phyloP scores from a whole-genome alignment of 1,140 invertebrate genomes.

The Eumeta japonica region DNA sequence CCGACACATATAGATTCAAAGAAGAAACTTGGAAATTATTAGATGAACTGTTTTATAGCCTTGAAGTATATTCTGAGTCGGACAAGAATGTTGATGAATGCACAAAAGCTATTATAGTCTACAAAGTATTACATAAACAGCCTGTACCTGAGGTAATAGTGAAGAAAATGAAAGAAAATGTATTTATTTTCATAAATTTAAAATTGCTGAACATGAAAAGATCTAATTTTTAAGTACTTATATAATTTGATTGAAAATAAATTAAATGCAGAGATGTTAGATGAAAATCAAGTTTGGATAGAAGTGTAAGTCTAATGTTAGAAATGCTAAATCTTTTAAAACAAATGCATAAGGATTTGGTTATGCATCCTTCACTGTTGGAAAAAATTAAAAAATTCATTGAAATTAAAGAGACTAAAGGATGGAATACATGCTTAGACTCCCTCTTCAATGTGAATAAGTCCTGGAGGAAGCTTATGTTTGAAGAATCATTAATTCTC shows the following conservation, averaged over 20 bases:
- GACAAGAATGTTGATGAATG: conserved; percentile 21
- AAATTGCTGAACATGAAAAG: conserved; percentile 19
- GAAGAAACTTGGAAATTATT: conserved; percentile 27
- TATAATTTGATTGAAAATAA: conserved; percentile 15
- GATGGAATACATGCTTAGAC: conserved; percentile 17
- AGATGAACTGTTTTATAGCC: conserved; percentile 26
- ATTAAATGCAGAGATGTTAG: no score
- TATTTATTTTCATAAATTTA: conserved; percentile 18
- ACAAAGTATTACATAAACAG: conserved; percentile 20
- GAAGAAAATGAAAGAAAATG: conserved; percentile 24
- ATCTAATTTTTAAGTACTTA: conserved; percentile 25
- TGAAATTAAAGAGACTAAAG: conserved; percentile 18
- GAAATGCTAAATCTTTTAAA: conserved; percentile 19
- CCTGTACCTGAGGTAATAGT: conserved; percentile 25
- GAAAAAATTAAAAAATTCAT: conserved; percentile 22
- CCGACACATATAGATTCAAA: conserved; percentile 15
- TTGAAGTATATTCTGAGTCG: conserved; percentile 26
- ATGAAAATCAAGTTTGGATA: no score
- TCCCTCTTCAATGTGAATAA: conserved; percentile 26
- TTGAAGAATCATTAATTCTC: conserved; percentile 27
- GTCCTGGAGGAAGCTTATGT: conserved; percentile 24
- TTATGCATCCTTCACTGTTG: conserved; percentile 17
- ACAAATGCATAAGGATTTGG: conserved; percentile 28
- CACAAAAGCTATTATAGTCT: conserved; percentile 21
- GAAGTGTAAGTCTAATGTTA: conserved; percentile 9